These are phyloP conservation scores for Rhinopomastus cyanomelas DNA, from an alignment of 2,113 vertebrate species.

Conservation along the genomic window DNA sequence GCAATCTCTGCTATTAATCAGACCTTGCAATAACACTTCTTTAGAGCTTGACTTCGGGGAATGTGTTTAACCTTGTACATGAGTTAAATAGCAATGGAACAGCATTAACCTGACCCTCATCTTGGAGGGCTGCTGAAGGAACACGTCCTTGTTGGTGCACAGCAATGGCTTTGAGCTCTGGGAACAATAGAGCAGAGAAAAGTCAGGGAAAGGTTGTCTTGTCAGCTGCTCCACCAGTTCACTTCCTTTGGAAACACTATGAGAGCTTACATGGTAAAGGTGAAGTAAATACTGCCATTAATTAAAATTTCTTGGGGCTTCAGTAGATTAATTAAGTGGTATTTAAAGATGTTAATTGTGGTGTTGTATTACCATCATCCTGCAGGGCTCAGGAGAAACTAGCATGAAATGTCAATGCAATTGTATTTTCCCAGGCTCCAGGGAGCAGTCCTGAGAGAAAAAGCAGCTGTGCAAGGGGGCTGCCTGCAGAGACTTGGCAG, in stretches of 20 bases:
- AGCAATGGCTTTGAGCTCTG: not conserved
- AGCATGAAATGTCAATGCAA: not conserved
- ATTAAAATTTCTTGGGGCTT: conserved; percentile 29
- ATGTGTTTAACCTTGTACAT: conserved; percentile 36
- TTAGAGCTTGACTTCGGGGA: not conserved
- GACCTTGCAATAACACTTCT: not conserved
- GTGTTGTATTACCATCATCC: not conserved
- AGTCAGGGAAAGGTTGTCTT: not conserved
- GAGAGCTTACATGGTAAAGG: not conserved
- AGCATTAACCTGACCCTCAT: conserved; percentile 11
- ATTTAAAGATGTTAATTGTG: conserved; percentile 15
- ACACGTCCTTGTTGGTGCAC: not conserved
- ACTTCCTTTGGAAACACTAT: not conserved
- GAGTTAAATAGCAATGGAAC: not conserved
- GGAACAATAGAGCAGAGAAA: not conserved
- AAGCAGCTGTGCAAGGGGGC: not conserved
- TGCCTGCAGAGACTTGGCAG: not conserved
- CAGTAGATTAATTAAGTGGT: conserved; percentile 9
- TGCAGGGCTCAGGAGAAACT: not conserved
- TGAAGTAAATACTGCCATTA: conserved; percentile 23
- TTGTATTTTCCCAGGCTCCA: not conserved
- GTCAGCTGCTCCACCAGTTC: not conserved
- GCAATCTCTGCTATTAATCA: not conserved
- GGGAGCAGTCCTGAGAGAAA: not conserved
- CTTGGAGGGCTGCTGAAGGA: not conserved